phyloP scores from a whole-genome alignment of 2,888 invertebrate species.

The Drosophila mayaguana region DNA sequence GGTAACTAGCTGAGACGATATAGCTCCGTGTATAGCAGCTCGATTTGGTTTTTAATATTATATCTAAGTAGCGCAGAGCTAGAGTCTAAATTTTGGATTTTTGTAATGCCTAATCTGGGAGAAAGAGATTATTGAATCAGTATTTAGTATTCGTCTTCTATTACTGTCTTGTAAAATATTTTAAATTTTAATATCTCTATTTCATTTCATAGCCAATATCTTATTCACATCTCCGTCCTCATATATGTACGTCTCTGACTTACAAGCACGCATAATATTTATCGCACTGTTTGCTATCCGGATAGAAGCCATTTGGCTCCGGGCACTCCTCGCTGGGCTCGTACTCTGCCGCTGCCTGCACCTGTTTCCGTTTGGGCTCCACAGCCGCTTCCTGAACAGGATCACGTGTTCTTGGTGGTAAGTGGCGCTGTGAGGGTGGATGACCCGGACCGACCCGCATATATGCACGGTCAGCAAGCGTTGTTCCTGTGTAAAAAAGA shows the following conservation, averaged over 20 bases:
- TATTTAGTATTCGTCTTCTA: no score
- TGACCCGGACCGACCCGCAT: slow-evolving; percentile 78
- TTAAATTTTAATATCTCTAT: background rate
- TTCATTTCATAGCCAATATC: background rate
- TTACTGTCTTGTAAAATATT: no score
- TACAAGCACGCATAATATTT: slow-evolving; percentile 93
- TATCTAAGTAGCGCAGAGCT: no score
- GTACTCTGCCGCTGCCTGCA: slow-evolving; percentile 84
- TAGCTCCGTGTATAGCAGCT: no score
- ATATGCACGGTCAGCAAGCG: slow-evolving; percentile 74
- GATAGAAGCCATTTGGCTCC: slow-evolving; percentile 92
- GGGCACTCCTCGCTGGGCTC: slow-evolving; percentile 90
- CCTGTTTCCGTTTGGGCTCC: slow-evolving; percentile 64
- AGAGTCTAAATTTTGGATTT: no score
- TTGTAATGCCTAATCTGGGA: no score
- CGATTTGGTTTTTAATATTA: no score
- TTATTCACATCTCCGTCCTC: no score
- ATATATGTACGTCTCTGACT: slow-evolving; percentile 34
- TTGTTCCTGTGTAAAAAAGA: slow-evolving; percentile 61
- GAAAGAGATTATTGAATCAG: no score
- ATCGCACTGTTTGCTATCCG: slow-evolving; percentile 94
- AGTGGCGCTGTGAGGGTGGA: slow-evolving; percentile 79
- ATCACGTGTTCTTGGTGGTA: slow-evolving; percentile 76
- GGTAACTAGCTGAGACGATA: no score
- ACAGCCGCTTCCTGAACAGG: slow-evolving; percentile 68